phyloP scores from a whole-genome alignment of 2,797 vertebrate species.

The Mus spretus region DNA sequence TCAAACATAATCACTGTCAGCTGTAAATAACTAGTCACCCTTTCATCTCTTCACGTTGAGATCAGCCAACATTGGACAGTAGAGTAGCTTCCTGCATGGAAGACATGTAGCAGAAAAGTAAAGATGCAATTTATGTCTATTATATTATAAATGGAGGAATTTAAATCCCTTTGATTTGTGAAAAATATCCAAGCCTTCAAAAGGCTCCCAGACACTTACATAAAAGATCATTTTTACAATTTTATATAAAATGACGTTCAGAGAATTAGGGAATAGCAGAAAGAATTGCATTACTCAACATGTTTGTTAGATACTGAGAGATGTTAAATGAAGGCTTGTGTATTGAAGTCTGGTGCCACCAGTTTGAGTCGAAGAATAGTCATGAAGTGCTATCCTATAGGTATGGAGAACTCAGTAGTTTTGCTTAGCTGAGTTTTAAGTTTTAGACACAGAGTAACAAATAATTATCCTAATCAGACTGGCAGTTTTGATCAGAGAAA shows the following conservation, averaged over 20 bases:
- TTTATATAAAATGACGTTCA: neutral
- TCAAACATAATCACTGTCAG: neutral
- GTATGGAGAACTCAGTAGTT: neutral
- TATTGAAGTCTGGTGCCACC: neutral
- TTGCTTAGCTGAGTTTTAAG: neutral
- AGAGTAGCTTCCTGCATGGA: neutral
- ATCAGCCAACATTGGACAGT: neutral
- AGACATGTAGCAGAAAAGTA: neutral
- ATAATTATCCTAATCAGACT: neutral
- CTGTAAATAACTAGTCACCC: neutral
- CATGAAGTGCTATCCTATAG: rapidly evolving
- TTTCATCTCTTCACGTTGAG: neutral
- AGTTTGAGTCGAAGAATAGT: neutral
- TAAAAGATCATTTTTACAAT: neutral
- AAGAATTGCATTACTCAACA: neutral
- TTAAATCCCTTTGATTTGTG: neutral
- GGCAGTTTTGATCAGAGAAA: neutral
- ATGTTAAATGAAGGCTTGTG: neutral
- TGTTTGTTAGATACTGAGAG: neutral
- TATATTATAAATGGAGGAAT: neutral
- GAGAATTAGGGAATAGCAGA: neutral
- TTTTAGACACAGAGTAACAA: neutral
- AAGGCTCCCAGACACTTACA: neutral
- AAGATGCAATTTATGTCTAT: neutral
- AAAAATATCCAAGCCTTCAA: neutral